Evolutionary conservation across 2,797 vertebrate genomes (phyloP).

Genomic region (Rhinogobio ventralis): DNA sequence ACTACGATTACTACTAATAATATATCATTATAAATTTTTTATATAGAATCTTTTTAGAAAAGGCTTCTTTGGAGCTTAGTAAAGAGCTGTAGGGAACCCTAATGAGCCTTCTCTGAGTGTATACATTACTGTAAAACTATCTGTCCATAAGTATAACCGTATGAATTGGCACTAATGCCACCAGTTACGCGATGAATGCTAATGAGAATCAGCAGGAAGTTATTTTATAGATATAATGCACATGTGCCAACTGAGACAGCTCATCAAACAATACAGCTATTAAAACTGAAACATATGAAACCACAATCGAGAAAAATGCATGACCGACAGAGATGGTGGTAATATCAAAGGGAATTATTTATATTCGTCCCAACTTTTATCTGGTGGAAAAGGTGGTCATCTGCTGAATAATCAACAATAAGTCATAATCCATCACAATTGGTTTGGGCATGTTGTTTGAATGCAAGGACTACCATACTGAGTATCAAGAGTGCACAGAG

Average conservation of each 20-base stretch:
- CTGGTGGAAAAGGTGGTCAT: conserved; percentile 58
- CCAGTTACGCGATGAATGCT: neutral
- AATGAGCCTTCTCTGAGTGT: neutral
- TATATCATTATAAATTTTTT: neutral
- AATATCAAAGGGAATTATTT: conserved; percentile 65
- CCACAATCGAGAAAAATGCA: conserved; percentile 48
- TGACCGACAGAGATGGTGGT: conserved; percentile 24
- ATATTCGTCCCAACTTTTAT: conserved; percentile 60
- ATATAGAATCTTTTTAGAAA: neutral
- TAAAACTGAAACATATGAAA: conserved; percentile 38
- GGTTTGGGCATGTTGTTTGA: conserved; percentile 3
- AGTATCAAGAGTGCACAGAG: conserved; percentile 4
- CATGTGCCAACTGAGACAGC: conserved; percentile 36
- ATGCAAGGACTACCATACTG: neutral
- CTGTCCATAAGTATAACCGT: neutral
- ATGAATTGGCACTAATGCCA: neutral
- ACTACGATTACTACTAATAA: neutral
- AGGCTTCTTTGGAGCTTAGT: neutral
- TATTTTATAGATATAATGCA: conserved; percentile 34
- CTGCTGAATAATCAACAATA: conserved; percentile 48
- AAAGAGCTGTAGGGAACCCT: neutral
- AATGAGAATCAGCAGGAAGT: conserved; percentile 32
- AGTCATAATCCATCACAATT: conserved; percentile 11
- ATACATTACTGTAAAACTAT: neutral
- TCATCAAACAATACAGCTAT: conserved; percentile 49